Conservation (phyloP, 2,888 invertebrate species). For the Acanthoscelides obtectus region DNA sequence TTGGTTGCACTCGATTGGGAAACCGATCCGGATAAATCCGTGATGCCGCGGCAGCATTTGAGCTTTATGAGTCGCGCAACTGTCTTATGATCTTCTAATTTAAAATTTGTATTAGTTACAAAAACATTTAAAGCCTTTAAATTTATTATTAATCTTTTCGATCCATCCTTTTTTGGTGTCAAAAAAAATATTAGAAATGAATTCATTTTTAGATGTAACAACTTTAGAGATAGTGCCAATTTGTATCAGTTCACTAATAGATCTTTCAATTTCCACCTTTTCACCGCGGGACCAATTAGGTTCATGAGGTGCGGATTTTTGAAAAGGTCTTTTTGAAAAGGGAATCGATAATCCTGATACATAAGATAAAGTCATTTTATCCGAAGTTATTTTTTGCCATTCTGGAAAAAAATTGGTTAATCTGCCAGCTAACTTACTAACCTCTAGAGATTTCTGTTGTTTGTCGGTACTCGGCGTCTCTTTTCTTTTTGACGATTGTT, state of each 20-base stretch:
- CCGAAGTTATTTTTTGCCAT: slow-evolving; percentile 6
- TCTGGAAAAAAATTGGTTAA: background rate
- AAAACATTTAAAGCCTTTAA: slow-evolving; percentile 1
- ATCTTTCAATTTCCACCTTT: background rate
- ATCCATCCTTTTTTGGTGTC: slow-evolving; percentile 1
- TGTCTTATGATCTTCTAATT: slow-evolving; percentile 3
- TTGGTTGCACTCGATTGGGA: too few species aligned
- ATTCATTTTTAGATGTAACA: slow-evolving; percentile 1
- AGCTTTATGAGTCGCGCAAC: background rate
- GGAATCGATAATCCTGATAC: slow-evolving; percentile 6
- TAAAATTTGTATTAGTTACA: background rate
- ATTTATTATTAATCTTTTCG: slow-evolving; percentile 4
- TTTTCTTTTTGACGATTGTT: too few species aligned
- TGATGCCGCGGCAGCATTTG: too few species aligned
- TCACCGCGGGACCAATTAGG: slow-evolving; percentile 5
- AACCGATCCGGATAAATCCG: too few species aligned
- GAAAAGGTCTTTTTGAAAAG: slow-evolving; percentile 8
- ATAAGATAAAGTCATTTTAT: slow-evolving; percentile 9
- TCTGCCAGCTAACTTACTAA: too few species aligned
- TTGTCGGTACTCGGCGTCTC: too few species aligned
- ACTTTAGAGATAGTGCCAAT: slow-evolving; percentile 7
- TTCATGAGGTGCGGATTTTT: background rate
- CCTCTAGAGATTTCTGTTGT: background rate
- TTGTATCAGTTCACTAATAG: slow-evolving; percentile 6
- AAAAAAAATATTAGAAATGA: slow-evolving; percentile 10